Percentiles rank a stretch among this genome's conserved stretches.
Conservation (phyloP, 2,888 invertebrate species). For the Diaprepes abbreviatus region DNA sequence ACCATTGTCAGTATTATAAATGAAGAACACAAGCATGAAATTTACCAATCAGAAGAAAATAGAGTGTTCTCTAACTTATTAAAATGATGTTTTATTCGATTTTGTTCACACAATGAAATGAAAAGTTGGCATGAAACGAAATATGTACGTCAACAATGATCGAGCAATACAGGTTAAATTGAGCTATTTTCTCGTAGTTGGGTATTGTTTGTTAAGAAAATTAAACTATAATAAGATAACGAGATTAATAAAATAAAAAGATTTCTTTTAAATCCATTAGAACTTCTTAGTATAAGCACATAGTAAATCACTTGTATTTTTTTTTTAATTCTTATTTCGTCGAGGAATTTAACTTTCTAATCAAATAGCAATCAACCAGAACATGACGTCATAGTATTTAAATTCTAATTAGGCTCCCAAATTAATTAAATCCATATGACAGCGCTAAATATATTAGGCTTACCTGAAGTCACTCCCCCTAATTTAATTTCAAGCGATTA, state of each 20-base stretch:
- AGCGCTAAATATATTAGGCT: too few relatives aligned
- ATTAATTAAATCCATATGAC: too few relatives aligned
- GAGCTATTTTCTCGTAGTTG: conserved; percentile 25
- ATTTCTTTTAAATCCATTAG: not conserved
- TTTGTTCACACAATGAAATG: conserved; percentile 48
- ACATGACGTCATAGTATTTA: too few relatives aligned
- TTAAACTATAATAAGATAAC: conserved; percentile 20
- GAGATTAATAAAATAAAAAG: not conserved
- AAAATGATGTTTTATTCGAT: conserved; percentile 59
- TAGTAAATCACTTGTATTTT: too few relatives aligned
- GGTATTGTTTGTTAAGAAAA: conserved; percentile 37
- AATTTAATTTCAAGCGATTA: too few relatives aligned
- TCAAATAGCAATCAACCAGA: too few relatives aligned
- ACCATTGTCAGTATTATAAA: conserved; percentile 63
- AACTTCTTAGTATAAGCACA: too few relatives aligned
- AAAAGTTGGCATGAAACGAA: conserved; percentile 37
- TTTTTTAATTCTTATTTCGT: too few relatives aligned
- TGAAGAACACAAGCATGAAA: conserved; percentile 63
- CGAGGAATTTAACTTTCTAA: too few relatives aligned
- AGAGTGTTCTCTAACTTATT: conserved; percentile 61
- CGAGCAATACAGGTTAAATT: conserved; percentile 33
- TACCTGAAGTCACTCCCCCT: too few relatives aligned
- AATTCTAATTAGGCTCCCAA: too few relatives aligned
- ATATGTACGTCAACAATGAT: conserved; percentile 27
- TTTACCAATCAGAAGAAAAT: conserved; percentile 61